Evolutionary conservation across 2,797 vertebrate genomes (phyloP).

Genomic region (Sylvilagus floridanus): DNA sequence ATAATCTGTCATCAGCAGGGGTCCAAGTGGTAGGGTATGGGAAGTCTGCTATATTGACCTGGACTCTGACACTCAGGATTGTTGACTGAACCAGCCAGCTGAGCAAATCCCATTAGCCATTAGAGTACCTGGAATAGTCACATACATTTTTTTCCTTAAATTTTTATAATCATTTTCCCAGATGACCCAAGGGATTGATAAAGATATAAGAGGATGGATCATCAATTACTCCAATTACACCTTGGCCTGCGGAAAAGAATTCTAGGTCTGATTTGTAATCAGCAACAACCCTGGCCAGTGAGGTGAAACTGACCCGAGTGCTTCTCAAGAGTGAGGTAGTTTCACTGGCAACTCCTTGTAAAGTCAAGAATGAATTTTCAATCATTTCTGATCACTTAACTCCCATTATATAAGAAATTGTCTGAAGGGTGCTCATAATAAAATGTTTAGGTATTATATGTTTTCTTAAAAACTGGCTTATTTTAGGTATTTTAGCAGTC

Average conservation of each 20-base stretch:
- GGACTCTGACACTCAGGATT: background rate
- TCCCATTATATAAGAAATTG: background rate
- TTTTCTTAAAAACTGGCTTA: background rate
- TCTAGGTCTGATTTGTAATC: background rate
- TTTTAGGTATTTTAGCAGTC: background rate
- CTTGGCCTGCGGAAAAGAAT: background rate
- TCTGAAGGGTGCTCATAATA: background rate
- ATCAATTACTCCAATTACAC: background rate
- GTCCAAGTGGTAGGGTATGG: background rate
- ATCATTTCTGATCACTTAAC: background rate
- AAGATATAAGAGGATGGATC: background rate
- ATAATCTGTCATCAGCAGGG: background rate
- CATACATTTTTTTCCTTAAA: background rate
- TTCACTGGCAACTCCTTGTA: background rate
- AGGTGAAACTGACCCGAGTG: background rate
- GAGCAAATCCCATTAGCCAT: background rate
- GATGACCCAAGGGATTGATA: background rate
- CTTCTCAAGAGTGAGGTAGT: background rate
- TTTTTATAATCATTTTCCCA: slow-evolving; percentile 30
- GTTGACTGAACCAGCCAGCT: background rate
- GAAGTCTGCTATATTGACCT: background rate
- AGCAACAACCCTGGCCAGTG: background rate
- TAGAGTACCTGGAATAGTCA: background rate
- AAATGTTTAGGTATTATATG: background rate
- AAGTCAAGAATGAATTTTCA: background rate